Base-by-base conservation (phyloP, 2,113 vertebrate species). In the Colistium nudipinnis region DNA sequence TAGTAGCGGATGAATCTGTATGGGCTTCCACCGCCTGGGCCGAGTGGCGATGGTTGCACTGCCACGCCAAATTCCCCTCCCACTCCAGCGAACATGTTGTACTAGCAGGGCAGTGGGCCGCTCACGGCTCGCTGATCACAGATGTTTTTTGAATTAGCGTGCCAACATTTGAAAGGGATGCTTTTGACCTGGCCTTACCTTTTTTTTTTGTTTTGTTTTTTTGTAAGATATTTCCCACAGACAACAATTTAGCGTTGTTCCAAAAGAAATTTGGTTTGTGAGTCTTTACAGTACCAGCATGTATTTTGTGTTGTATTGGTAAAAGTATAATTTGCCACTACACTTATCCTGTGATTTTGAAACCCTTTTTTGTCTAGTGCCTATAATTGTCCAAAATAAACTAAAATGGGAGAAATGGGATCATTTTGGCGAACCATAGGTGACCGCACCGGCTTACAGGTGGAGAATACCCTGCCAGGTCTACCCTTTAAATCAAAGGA, bases 1-100 rank as follows among this genome's bases (percentile, higher is more conserved):
- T 13, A 60, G n/a, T 51, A 33, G 19, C 36, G 57, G 49, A 54
- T 67, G 82, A 75, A 75, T 84, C 41, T 61, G 36, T 68, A 70
- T 51, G 38, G 54, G 33, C 25, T 33, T 45, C 41, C 16, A 44
- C 27, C 19, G 53, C 51, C 49, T 55, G 4, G 0, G 22, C 41
- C 66, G 30, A 62, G 7, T 61, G 22, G 24, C 27, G 19, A 60
- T 28, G 33, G 44, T 38, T 44, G 48, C n/a, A 33, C 25, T 7
- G 10, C 51, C 35, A 12, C 10, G 12, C 1, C 2, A 69, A 35
- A 45, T 13, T 60, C 24, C n/a, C 11, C 6, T 36, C 1, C 1
- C 44, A 39, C 48, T 31, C 20, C 11, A 9, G n/a, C 31, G 39
- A 53, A 39, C 13, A 25, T n/a, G 31, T 13, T 27, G 4, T 11